Evolutionary conservation across 1,140 invertebrate genomes (phyloP), one percentile per base, ranked within the genome.

Genomic region (Stegodyphus dumicola): DNA sequence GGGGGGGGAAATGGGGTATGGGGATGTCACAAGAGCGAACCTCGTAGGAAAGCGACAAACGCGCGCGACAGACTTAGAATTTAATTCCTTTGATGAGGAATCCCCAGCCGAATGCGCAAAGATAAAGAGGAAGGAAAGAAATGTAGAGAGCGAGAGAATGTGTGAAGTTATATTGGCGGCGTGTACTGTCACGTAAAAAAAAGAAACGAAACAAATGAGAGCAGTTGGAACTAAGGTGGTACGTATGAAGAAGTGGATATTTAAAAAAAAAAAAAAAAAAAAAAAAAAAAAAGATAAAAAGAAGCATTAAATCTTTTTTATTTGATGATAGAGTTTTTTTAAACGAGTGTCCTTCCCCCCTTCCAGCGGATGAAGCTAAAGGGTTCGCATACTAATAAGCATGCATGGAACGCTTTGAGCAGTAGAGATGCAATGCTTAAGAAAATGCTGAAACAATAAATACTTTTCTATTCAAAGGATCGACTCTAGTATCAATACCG

Each of bases 11-110:
- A 81, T 54, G 51, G 49, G 6, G 76, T 33, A 33, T 3, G 33
- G 33, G 33, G 33, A 3, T 33, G 33, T 33, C 33, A 33, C 33
- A 33, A 33, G 33, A 33, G 3, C 33, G 33, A 33, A 33, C 33
- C 33, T 33, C 1, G 33, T 33, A 33, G 33, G 33, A 33, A 51
- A n/a, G 13, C 65, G 6, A 7, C 65, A 67, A 67, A 67, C 17
- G 15, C 65, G 65, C 65, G 56, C 56, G 56, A 60, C 56, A n/a
- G 52, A 18, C 52, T 48, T 79, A 54, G 66, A 79, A 70, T 70
- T 79, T 79, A 79, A 79, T 79, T 79, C 77, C 52, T 70, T 79
- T 79, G 77, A 79, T 79, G 52, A 70, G 66, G 66, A 79, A 79
- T 70, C 66, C 15, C 52, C 66, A 15, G n/a, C 52, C n/a, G 54